phyloP scores from a whole-genome alignment of 2,113 vertebrate species.

The Phocoena sinus region DNA sequence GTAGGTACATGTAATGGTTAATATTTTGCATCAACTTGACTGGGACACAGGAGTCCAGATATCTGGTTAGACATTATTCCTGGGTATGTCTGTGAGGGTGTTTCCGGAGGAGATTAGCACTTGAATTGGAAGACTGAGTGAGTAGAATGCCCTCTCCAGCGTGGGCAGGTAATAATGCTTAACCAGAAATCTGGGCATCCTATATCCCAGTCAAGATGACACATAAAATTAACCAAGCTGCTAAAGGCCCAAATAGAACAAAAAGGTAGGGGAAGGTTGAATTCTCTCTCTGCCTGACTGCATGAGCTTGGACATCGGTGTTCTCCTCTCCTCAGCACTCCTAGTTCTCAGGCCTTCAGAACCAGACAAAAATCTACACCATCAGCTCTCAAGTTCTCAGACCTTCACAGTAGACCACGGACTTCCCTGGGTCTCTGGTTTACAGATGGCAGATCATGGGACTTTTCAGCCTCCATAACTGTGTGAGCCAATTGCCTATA shows the following conservation, averaged over 20 bases:
- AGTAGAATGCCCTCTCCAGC: neutral
- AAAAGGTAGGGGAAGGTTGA: neutral
- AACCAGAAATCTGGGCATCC: neutral
- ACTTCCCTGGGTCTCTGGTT: neutral
- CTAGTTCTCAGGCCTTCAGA: neutral
- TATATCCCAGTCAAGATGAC: neutral
- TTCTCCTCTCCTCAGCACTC: neutral
- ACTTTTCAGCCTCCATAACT: neutral
- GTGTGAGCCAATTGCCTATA: neutral
- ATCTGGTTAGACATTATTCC: neutral
- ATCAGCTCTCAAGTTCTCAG: neutral
- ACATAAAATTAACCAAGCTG: neutral
- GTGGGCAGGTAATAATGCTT: neutral
- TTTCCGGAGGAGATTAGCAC: neutral
- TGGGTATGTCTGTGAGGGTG: neutral
- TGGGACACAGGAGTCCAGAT: neutral
- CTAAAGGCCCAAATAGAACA: neutral
- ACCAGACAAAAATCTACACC: neutral
- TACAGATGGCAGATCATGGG: neutral
- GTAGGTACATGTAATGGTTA: neutral
- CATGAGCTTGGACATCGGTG: neutral
- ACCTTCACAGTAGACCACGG: neutral
- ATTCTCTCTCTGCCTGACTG: neutral
- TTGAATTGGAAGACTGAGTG: neutral
- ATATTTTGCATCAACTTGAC: neutral